Conservation (phyloP, 2,888 invertebrate species). For the Eupeodes luniger region DNA sequence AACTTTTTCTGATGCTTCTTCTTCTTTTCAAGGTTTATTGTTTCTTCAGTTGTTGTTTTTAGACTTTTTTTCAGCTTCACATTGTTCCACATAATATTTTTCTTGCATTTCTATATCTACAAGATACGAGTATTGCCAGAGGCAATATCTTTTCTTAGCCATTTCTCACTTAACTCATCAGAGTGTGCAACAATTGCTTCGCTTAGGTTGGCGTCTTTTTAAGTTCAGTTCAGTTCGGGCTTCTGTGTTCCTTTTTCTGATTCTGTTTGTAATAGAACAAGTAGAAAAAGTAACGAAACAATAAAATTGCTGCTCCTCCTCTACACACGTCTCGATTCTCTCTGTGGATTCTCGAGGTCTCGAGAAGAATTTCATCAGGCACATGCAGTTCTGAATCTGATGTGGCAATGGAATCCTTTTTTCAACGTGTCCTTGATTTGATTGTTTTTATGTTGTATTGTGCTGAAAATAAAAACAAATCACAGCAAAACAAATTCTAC, state of each 20-base stretch:
- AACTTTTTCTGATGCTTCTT: background rate
- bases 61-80: background rate
- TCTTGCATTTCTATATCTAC: slow-evolving; percentile 7
- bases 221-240: slow-evolving; percentile 20
- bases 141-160: slow-evolving; percentile 25
- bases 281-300: slow-evolving; percentile 51
- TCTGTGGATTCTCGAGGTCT: background rate
- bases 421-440: slow-evolving; percentile 60
- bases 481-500: slow-evolving; percentile 33
- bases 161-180: slow-evolving; percentile 45
- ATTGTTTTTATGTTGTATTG: slow-evolving; percentile 26
- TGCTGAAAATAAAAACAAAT: slow-evolving; percentile 18
- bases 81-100: slow-evolving; percentile 39
- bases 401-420: slow-evolving; percentile 4
- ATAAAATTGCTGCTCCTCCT: slow-evolving; percentile 26
- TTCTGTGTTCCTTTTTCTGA: slow-evolving; percentile 56
- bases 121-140: slow-evolving; percentile 4
- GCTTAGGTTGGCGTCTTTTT: slow-evolving; percentile 31
- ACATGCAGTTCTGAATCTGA: too few relatives aligned
- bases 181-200: slow-evolving; percentile 36
- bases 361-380: background rate
- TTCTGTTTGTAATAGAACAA: slow-evolving; percentile 22
- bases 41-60: background rate
- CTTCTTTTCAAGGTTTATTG: background rate
- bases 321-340: slow-evolving; percentile 25